Percentiles rank a stretch among this genome's conserved stretches.
Evolutionary conservation across 2,888 invertebrate genomes (phyloP).

Genomic region (Drosophila parthenogenetica): DNA sequence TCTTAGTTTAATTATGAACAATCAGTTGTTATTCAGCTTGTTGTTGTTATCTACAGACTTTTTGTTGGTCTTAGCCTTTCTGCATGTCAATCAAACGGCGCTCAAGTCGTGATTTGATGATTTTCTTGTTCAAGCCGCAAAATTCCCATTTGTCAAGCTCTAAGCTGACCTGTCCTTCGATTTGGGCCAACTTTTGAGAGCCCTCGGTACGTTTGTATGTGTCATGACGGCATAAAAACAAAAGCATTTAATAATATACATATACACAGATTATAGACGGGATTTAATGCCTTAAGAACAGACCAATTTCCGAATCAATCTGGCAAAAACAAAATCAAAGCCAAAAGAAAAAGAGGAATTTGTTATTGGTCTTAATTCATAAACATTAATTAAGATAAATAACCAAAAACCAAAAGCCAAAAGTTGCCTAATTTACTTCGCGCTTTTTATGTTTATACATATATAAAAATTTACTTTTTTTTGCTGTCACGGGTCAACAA

Average conservation of each 20-base stretch:
- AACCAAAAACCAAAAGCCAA: conserved; percentile 15
- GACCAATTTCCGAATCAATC: conserved; percentile 47
- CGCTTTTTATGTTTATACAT: not conserved
- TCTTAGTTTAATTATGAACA: conserved; percentile 76
- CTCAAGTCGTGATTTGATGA: conserved; percentile 79
- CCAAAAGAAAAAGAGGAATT: not conserved
- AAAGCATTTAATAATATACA: conserved; percentile 58
- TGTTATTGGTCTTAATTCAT: conserved; percentile 27
- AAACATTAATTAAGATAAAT: conserved; percentile 48
- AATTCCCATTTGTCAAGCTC: conserved; percentile 59
- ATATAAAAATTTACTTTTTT: not conserved
- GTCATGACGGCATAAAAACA: conserved; percentile 24
- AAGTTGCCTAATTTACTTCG: conserved; percentile 7
- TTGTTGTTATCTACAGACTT: conserved; percentile 30
- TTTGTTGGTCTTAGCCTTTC: conserved; percentile 36
- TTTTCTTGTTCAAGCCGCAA: conserved; percentile 54
- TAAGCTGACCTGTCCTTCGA: conserved; percentile 59
- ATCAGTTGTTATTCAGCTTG: conserved; percentile 52
- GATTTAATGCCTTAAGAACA: conserved; percentile 27
- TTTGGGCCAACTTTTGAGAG: conserved; percentile 9
- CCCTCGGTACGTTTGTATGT: conserved; percentile 10
- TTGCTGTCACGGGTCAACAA: conserved; percentile 28
- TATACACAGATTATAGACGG: conserved; percentile 39
- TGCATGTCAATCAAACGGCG: conserved; percentile 75
- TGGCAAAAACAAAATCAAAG: not conserved